These are phyloP conservation scores for Holacanthus passer DNA, from an alignment of 2,113 vertebrate genomes.

Conservation along the genomic window DNA sequence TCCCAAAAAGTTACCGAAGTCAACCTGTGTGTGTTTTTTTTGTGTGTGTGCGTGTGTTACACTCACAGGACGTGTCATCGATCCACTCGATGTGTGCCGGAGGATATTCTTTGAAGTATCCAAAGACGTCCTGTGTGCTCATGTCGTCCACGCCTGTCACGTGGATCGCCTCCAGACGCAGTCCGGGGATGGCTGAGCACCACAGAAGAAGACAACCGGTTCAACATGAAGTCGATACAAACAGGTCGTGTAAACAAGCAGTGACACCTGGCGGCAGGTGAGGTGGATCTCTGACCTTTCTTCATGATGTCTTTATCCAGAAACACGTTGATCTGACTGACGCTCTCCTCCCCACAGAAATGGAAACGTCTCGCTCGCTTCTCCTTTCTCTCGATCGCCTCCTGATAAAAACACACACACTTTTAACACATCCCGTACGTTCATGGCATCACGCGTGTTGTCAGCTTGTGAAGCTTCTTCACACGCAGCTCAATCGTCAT, in stretches of 20 bases:
- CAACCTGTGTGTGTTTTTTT: too few species aligned
- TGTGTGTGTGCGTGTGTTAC: not conserved
- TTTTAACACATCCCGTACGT: not conserved
- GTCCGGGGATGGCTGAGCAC: slow-evolving; percentile 89
- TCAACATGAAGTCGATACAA: not conserved
- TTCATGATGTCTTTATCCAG: slow-evolving; percentile 93
- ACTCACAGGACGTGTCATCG: slow-evolving; percentile 93
- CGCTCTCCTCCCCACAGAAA: slow-evolving; percentile 90
- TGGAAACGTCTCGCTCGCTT: slow-evolving; percentile 96
- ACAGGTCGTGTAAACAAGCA: not conserved
- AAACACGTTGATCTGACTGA: slow-evolving; percentile 89
- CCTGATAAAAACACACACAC: slow-evolving; percentile 79
- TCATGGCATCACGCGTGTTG: too few species aligned
- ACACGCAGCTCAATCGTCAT: too few species aligned
- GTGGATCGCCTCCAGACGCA: slow-evolving; percentile 93
- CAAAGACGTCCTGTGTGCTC: slow-evolving; percentile 97
- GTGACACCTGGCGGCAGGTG: not conserved
- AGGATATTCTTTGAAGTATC: slow-evolving; percentile 96
- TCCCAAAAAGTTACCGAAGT: too few species aligned
- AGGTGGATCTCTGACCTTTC: slow-evolving; percentile 86
- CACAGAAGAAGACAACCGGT: slow-evolving; percentile 42
- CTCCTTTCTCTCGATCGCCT: slow-evolving; percentile 97
- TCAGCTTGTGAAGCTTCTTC: too few species aligned
- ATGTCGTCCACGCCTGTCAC: slow-evolving; percentile 96
- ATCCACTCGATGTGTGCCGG: slow-evolving; percentile 99